A percentile compares a stretch with the other conserved stretches of the same genome.
phyloP scores from a whole-genome alignment of 2,797 vertebrate species.

The Betta splendens region DNA sequence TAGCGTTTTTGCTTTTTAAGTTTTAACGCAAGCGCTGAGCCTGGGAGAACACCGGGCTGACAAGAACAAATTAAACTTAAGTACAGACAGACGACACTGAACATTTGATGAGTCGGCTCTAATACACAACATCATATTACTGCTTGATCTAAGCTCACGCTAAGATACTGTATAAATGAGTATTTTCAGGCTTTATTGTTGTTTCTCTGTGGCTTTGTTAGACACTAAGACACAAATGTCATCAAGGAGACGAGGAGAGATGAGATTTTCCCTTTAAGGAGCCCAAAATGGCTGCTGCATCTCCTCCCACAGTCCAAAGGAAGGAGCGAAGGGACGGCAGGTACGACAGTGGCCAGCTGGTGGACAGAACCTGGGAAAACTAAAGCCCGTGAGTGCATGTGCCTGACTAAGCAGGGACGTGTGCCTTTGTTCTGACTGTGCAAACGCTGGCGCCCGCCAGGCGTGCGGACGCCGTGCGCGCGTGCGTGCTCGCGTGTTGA shows the following conservation, averaged over 20 bases:
- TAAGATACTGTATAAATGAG: slow-evolving; percentile 21
- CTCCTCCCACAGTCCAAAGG: slow-evolving; percentile 46
- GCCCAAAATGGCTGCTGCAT: slow-evolving; percentile 68
- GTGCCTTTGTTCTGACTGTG: slow-evolving; percentile 3
- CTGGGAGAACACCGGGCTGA: slow-evolving; percentile 27
- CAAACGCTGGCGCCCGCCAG: slow-evolving; percentile 15
- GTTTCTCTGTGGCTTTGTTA: slow-evolving; percentile 5
- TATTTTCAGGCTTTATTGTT: slow-evolving; percentile 12
- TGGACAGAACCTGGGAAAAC: slow-evolving; percentile 38
- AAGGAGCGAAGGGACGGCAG: slow-evolving; percentile 60
- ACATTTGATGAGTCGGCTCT: slow-evolving; percentile 37
- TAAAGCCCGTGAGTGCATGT: slow-evolving; percentile 24
- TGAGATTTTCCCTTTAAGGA: slow-evolving; percentile 50
- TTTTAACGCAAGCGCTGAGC: slow-evolving; percentile 22
- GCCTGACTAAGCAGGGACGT: slow-evolving; percentile 24
- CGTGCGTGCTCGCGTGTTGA: slow-evolving; percentile 24
- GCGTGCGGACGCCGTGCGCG: slow-evolving; percentile 3
- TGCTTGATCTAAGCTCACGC: slow-evolving; percentile 45
- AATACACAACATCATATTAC: slow-evolving; percentile 47
- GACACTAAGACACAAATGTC: slow-evolving; percentile 22
- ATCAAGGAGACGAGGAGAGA: slow-evolving; percentile 11
- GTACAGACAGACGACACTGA: slow-evolving; percentile 46
- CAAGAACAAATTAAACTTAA: slow-evolving; percentile 56
- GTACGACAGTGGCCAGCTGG: slow-evolving; percentile 54
- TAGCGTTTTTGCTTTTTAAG: slow-evolving; percentile 1